Evolutionary conservation across 35 echinoderm and acorn worm species (phyloP), one percentile per base, ranked within the genome.

Genomic region (Ophiothrix spiculata): DNA sequence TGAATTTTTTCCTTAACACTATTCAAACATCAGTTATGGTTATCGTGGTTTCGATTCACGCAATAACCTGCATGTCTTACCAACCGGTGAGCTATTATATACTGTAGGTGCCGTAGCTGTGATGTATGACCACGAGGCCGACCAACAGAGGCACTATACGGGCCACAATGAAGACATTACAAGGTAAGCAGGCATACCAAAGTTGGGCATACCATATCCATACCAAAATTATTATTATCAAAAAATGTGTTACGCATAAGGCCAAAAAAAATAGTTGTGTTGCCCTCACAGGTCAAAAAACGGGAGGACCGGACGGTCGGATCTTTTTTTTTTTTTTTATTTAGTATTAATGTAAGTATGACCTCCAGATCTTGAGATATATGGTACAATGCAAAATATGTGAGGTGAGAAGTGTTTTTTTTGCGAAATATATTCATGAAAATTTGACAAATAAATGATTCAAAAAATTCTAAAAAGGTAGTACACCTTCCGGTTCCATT

Each of bases 101-200:
- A 83, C 39, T n/a, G 95, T 97, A 0, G 95, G 95, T 34, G 95
- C 95, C 1, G 85, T 97, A 10, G 91, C 86, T 34, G 88, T 97
- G 34, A 37, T 97, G 32, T 93, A 93, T 41, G 91, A 97, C 75
- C 74, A 76, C 37, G 87, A 97, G 8, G 11, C 87, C 16, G 91
- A 90, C 49, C 49, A 85, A 75, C 95, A 97, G 79, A 80, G 95
- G 69, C 91, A 93, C 64, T 97, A 97, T 39, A 64, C 83, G 4
- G 95, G 95, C 23, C 95, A 97, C 41, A 97, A 97, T 54, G 95
- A 97, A 85, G 95, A 97, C 45, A 97, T 97, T 37, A 87, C 90
- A 45, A 89, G 90, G 95, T 97, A 90, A 38, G 85, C 40, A 75
- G 14, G 39, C 11, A 32, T 25, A 25, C 33, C n/a, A n/a, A n/a